Evolutionary conservation across 1,140 invertebrate genomes (phyloP), one percentile per base, ranked within the genome.

Genomic region (Kradibia gibbosae): DNA sequence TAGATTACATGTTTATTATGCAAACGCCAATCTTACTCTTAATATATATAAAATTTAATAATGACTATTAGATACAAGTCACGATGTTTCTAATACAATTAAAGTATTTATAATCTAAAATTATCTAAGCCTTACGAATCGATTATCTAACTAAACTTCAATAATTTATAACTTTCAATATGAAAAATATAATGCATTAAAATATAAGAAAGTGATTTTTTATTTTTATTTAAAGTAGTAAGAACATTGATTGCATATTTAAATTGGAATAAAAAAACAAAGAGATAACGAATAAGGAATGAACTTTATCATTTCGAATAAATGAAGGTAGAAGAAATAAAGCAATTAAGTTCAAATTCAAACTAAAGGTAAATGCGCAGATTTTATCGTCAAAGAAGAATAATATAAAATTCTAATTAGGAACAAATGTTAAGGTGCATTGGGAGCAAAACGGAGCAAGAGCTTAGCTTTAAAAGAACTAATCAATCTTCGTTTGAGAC

Each of bases 401-500:
- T 25, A 74, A 67, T 70, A 74, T 80, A 55, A 67, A 76, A 75
- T 67, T 65, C 79, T 42, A 70, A 75, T 81, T 75, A 55, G 60
- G 45, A 28, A 48, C 3, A 45, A n/a, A 45, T 20, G 28, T 36
- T 34, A 22, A 8, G 42, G 7, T 36, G 48, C 71, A 72, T 31
- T 31, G 22, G 70, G 13, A 72, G 70, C 45, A 45, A 45, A 36
- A 22, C 42, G 8, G 67, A 71, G 67, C 25, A 3, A 74, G 53
- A 60, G 53, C 20, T 28, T 0, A 42, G 13, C 72, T 55, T 13
- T 80, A 67, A 42, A 74, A 80, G 79, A 57, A 5, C 48, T 81
- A 81, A 77, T 81, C 80, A 77, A 81, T 81, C 80, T 81, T 77
- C 57, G 60, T 62, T 70, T 15, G 71, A 28, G 65, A 55, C 65